Evolutionary conservation across 1,140 invertebrate species (phyloP).

Genomic region (Hormaphis cornu): DNA sequence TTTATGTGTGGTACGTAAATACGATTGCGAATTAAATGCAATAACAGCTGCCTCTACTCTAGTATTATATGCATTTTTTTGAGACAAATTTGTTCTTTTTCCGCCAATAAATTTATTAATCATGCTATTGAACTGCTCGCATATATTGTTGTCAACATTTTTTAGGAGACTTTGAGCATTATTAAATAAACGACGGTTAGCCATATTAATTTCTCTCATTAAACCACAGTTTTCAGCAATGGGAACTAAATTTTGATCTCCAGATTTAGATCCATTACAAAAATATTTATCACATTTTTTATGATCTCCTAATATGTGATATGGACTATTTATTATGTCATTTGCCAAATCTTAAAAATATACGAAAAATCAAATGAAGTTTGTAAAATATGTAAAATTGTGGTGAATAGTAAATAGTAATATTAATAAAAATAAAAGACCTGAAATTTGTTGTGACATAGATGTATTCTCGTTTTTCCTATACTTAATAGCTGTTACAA

Average conservation of each 20-base stretch:
- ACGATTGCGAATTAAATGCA: slow-evolving; percentile 4
- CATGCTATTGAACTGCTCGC: slow-evolving; percentile 1
- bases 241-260: neutral
- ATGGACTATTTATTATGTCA: slow-evolving; percentile 3
- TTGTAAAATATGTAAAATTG: neutral
- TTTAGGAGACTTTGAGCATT: neutral
- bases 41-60: slow-evolving; percentile 4
- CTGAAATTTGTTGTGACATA: neutral
- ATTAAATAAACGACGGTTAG: neutral
- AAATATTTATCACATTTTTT: neutral
- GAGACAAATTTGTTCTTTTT: slow-evolving; percentile 1
- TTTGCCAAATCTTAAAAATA: neutral
- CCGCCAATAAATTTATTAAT: neutral
- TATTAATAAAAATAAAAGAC: neutral
- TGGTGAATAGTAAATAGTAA: neutral
- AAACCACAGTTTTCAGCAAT: neutral
- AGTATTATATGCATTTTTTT: neutral
- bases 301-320: neutral
- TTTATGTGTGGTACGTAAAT: neutral
- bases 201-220: neutral
- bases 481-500: neutral
- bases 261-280: neutral
- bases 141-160: slow-evolving; percentile 6
- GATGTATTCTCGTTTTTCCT: neutral
- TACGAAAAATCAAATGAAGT: too few species aligned